These are phyloP conservation scores for Dermatophagoides farinae DNA, from an alignment of 1,140 invertebrate species.

Conservation along the genomic window DNA sequence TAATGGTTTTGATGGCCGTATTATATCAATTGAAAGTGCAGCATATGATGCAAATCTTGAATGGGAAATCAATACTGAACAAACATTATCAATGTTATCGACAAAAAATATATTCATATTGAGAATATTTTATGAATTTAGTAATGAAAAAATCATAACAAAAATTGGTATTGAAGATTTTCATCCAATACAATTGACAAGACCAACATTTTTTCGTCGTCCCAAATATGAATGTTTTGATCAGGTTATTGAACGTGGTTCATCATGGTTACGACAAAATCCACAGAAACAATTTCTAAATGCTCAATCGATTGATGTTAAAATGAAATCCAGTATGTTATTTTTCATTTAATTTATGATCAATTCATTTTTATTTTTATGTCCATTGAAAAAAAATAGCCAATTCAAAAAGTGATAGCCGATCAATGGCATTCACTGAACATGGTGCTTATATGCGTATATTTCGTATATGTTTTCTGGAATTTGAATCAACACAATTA, in stretches of 20 bases:
- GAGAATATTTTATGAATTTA: slow-evolving; percentile 19
- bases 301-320: slow-evolving; percentile 19
- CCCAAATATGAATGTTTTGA: slow-evolving; percentile 20
- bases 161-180: slow-evolving; percentile 18
- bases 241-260: slow-evolving; percentile 16
- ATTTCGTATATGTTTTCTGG: slow-evolving; percentile 17
- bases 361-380: neutral
- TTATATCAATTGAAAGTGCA: slow-evolving; percentile 13
- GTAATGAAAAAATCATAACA: neutral
- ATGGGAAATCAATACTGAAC: slow-evolving; percentile 14
- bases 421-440: slow-evolving; percentile 19
- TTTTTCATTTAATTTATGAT: neutral
- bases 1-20: slow-evolving; percentile 4
- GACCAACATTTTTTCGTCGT: slow-evolving; percentile 18
- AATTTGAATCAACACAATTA: neutral
- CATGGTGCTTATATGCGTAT: slow-evolving; percentile 20
- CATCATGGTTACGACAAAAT: slow-evolving; percentile 16
- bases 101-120: slow-evolving; percentile 17
- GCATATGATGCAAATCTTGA: slow-evolving; percentile 10
- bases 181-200: slow-evolving; percentile 13
- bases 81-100: slow-evolving; percentile 5
- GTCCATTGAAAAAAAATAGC: neutral
- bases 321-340: slow-evolving; percentile 19
- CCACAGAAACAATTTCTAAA: slow-evolving; percentile 15
- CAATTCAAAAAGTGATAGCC: slow-evolving; percentile 11